phyloP scores from a whole-genome alignment of 2,797 vertebrate species.

The Salmo trutta region DNA sequence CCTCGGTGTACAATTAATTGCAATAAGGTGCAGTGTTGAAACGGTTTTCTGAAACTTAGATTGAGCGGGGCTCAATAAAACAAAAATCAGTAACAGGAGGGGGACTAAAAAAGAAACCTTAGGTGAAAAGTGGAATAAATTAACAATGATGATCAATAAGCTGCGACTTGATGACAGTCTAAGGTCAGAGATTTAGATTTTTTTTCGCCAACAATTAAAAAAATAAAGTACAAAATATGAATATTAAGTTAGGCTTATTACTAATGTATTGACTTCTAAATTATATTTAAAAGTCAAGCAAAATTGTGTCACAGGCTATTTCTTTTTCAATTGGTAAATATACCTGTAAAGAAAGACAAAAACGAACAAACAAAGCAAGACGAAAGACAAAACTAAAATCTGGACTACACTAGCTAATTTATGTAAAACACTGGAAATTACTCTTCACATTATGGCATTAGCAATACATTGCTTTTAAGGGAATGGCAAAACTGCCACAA shows the following conservation, averaged over 20 bases:
- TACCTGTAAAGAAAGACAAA: slow-evolving; percentile 50
- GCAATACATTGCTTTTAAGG: slow-evolving; percentile 28
- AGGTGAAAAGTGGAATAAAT: slow-evolving; percentile 67
- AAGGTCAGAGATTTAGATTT: slow-evolving; percentile 63
- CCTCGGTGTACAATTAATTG: slow-evolving; percentile 34
- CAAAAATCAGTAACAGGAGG: slow-evolving; percentile 61
- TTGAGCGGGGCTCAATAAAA: background rate
- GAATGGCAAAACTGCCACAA: slow-evolving; percentile 21
- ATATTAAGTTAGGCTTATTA: slow-evolving; percentile 69
- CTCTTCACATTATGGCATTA: slow-evolving; percentile 40
- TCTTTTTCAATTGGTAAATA: slow-evolving; percentile 48
- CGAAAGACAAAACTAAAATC: slow-evolving; percentile 36
- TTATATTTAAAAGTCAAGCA: slow-evolving; percentile 66
- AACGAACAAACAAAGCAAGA: slow-evolving; percentile 8
- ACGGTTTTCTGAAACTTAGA: slow-evolving; percentile 38
- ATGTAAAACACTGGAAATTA: slow-evolving; percentile 59
- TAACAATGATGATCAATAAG: slow-evolving; percentile 45
- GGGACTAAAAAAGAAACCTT: slow-evolving; percentile 33
- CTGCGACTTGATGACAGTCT: slow-evolving; percentile 38
- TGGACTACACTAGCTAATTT: slow-evolving; percentile 56
- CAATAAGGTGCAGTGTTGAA: slow-evolving; percentile 48
- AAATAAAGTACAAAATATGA: slow-evolving; percentile 77
- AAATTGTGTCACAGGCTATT: slow-evolving; percentile 59
- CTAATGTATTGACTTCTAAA: slow-evolving; percentile 48
- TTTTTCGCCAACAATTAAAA: slow-evolving; percentile 71